Conservation (phyloP, 2,113 vertebrate species). For the Microcebus lehilahytsara region DNA sequence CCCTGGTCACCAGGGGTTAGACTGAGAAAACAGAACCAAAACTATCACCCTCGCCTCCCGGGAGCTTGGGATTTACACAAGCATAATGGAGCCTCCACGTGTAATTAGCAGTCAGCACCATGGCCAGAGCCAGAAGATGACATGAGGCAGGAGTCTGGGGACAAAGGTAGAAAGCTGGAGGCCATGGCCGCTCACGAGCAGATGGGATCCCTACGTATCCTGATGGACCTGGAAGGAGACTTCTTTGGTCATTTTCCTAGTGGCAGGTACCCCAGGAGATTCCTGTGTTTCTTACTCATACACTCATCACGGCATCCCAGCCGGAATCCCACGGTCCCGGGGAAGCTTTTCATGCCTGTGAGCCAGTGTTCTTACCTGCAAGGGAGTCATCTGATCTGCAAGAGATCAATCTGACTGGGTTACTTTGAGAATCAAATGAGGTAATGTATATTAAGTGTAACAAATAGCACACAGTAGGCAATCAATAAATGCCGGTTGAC, state of each 20-base stretch:
- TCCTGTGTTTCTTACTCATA: background rate
- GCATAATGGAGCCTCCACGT: background rate
- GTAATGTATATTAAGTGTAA: background rate
- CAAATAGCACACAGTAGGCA: background rate
- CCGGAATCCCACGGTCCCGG: background rate
- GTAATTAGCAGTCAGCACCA: background rate
- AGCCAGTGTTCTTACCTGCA: background rate
- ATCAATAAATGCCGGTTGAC: background rate
- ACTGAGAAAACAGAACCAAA: background rate
- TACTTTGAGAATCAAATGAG: background rate
- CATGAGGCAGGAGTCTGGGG: rapidly evolving
- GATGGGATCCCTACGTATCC: background rate
- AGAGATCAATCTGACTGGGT: background rate
- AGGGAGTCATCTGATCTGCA: background rate
- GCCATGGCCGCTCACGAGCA: background rate
- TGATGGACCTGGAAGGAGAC: background rate
- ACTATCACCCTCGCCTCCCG: background rate
- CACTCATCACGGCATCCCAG: background rate
- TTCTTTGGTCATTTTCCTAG: background rate
- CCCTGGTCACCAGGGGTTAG: background rate
- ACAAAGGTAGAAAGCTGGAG: background rate
- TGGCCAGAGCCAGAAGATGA: background rate
- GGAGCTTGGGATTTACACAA: background rate
- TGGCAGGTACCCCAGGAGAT: background rate
- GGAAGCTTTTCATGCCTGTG: background rate